Evolutionary conservation across 35 echinoderm and acorn worm species (phyloP).

Genomic region (Strongylocentrotus purpuratus): DNA sequence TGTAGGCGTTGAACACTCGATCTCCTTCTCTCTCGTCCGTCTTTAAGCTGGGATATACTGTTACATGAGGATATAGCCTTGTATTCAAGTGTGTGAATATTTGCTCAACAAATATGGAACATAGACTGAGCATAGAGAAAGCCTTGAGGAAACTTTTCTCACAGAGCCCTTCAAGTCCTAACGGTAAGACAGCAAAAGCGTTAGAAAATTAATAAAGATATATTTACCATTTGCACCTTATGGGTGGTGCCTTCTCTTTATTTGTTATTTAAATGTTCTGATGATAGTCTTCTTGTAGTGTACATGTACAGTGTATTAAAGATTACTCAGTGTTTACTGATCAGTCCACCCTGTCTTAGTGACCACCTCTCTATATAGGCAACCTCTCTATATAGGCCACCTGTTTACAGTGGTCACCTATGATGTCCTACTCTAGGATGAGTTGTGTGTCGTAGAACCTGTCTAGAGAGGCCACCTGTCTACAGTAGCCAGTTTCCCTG

Average conservation of each 20-base stretch:
- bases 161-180: background rate
- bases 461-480: no score
- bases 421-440: no score
- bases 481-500: no score
- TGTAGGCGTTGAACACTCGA: background rate
- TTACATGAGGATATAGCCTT: slow-evolving; percentile 30
- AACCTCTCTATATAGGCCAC: no score
- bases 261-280: no score
- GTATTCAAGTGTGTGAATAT: slow-evolving; percentile 12
- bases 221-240: no score
- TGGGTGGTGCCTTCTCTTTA: no score
- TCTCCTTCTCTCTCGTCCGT: background rate
- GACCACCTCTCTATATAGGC: no score
- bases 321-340: background rate
- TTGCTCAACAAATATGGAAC: slow-evolving; percentile 17
- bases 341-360: no score
- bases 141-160: slow-evolving; percentile 29
- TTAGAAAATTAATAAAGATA: background rate
- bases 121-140: slow-evolving; percentile 28
- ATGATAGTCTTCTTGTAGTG: no score
- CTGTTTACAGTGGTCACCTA: no score
- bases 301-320: background rate
- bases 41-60: background rate
- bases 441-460: no score
- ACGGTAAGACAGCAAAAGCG: background rate